Base-by-base conservation (phyloP, 2,113 vertebrate genomes). In the Corythaeola cristata region DNA sequence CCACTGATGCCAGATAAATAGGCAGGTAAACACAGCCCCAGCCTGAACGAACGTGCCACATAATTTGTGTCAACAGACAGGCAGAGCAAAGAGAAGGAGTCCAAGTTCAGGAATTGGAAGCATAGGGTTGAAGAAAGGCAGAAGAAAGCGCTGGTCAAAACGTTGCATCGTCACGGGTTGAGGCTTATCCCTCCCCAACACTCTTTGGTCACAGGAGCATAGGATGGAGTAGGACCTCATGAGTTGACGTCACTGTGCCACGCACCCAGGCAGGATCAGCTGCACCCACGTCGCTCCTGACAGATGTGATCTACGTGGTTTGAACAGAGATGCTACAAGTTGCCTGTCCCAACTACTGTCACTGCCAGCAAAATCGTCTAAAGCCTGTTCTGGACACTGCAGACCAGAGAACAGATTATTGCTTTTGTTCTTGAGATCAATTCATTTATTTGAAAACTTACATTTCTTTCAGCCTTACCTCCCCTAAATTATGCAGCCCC, bases 21-120 rank as follows among this genome's bases (percentile, higher is more conserved):
- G 45, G 37, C 80, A 96, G 83, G 94, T 95, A 91, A 95, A 92
- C 62, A 78, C 21, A 64, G 74, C 5, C 66, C 66, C 37, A 68
- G 62, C 84, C 41, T 92, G 77, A 91, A 79, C 91, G 53, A 53
- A 62, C 77, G 85, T 71, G 74, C 73, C 82, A 49, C 60, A n/a
- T 44, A 73, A 35, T 72, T 88, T 37, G 59, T 73, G 62, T 64
- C 77, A 95, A 59, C 58, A 87, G 27, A 13, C 9, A 79, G 41
- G 49, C 58, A 93, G 16, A 87, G 45, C 37, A 74, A 53, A 85
- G 27, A 64, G 12, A 20, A 79, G 9, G 53, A 69, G 24, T 62
- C 24, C 0, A 0, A 69, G 17, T 28, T 75, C 33, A 53, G 35
- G 33, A 88, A 52, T 1, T 62, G 49, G 47, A 91, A 68, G 33